Evolutionary conservation across 2,888 invertebrate genomes (phyloP).

Genomic region (Torymus texanus): DNA sequence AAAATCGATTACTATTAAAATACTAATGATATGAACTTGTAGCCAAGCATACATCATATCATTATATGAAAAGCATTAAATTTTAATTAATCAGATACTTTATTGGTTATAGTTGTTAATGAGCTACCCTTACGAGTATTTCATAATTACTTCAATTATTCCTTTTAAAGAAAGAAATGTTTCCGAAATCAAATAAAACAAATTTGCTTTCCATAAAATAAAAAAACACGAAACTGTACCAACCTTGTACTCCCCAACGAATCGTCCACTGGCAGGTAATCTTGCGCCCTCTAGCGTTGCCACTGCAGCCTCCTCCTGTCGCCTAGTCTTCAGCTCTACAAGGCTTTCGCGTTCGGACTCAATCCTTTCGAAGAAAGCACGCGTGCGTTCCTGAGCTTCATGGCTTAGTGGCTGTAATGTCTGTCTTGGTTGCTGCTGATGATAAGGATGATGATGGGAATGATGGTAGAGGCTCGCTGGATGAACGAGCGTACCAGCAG

Average conservation of each 20-base stretch:
- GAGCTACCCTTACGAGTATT: too few relatives aligned
- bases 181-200: too few relatives aligned
- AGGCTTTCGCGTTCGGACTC: conserved; percentile 67
- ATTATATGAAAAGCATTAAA: too few relatives aligned
- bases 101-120: too few relatives aligned
- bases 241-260: conserved; percentile 30
- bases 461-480: conserved; percentile 62
- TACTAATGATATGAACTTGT: too few relatives aligned
- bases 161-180: too few relatives aligned
- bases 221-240: neutral
- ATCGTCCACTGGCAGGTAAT: neutral
- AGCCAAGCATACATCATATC: too few relatives aligned
- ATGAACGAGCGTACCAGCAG: conserved; percentile 78
- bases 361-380: conserved; percentile 70
- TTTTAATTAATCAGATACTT: too few relatives aligned
- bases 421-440: too few relatives aligned
- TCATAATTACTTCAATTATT: too few relatives aligned
- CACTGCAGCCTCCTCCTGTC: neutral
- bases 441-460: too few relatives aligned
- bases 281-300: conserved; percentile 17
- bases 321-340: conserved; percentile 39
- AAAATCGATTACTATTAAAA: too few relatives aligned
- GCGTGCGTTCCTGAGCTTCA: conserved; percentile 61
- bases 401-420: conserved; percentile 50
- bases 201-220: neutral